Evolutionary conservation across 2,888 invertebrate genomes (phyloP), one percentile per base, ranked within the genome.

Genomic region (Pseudanteris insignis): DNA sequence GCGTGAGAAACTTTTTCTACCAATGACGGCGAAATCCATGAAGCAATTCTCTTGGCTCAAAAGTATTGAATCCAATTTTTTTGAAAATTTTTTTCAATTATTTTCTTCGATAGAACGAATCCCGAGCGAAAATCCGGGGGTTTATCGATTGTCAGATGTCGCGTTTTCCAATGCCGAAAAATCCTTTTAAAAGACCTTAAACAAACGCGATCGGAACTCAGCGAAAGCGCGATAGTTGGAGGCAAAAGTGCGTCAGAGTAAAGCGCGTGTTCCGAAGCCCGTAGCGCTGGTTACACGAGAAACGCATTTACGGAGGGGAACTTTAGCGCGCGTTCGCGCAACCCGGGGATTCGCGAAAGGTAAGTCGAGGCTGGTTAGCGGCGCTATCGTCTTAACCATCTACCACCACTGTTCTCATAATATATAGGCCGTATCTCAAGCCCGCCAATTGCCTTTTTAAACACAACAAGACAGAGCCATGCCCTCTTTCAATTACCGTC

Each of bases 381-480:
- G 64, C 70, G 69, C 75, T 75, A 77, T 76, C 77, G 68, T 72
- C 66, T 72, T 65, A 71, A 73, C 74, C 75, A 77, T 78, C 77
- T 75, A 70, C 70, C 76, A 73, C 70, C 73, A 70, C 68, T 67
- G 67, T 67, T 65, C 61, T 54, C 67, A 68, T 77, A 76, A 76
- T 77, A 76, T 74, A 75, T 74, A 77, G 76, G 76, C 76, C 75
- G 76, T 76, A 77, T 77, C 75, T 76, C 75, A 76, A 70, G 74
- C 70, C 72, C 74, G 77, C 77, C 77, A 78, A 78, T 78, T 77
- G 77, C 77, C 75, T 77, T 77, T 78, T 78, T 77, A 75, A 77
- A 77, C 76, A 73, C 73, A 75, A 77, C 77, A 74, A 76, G 76
- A 76, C 75, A 71, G 72, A 68, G 72, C 71, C 69, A 70, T 76